A percentile compares a stretch with the other conserved stretches of the same genome.
phyloP scores from a whole-genome alignment of 2,113 vertebrate species.

The Pangasianodon hypophthalmus region DNA sequence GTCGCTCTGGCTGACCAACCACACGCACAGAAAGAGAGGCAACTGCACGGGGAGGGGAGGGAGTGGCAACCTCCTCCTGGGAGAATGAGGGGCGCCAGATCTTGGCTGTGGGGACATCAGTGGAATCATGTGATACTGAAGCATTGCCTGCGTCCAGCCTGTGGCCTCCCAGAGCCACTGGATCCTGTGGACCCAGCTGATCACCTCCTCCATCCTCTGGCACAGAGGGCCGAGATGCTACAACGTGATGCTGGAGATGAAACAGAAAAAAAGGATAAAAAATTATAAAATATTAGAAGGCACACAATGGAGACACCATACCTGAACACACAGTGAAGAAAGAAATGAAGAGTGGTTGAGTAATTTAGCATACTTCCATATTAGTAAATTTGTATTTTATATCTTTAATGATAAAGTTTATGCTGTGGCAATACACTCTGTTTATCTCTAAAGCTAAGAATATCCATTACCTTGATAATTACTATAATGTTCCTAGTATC shows the following conservation, averaged over 20 bases:
- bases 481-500: neutral
- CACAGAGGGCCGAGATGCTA: slow-evolving; percentile 52
- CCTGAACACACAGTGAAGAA: neutral
- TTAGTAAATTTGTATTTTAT: neutral
- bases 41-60: slow-evolving; percentile 74
- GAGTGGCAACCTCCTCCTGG: slow-evolving; percentile 68
- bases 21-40: slow-evolving; percentile 78
- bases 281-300: neutral
- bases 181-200: slow-evolving; percentile 36
- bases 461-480: neutral
- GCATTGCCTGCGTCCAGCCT: slow-evolving; percentile 49
- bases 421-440: neutral
- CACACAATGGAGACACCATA: neutral
- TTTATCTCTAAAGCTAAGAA: neutral
- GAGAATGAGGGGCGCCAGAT: slow-evolving; percentile 63
- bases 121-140: slow-evolving; percentile 54
- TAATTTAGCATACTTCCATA: neutral
- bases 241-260: slow-evolving; percentile 53
- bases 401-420: neutral
- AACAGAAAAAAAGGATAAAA: neutral
- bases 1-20: slow-evolving; percentile 70
- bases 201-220: slow-evolving; percentile 55
- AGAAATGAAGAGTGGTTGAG: neutral
- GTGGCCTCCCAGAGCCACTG: slow-evolving; percentile 20
- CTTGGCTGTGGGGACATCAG: slow-evolving; percentile 68